Base-by-base conservation (phyloP, 2,797 vertebrate genomes). In the Arvicola amphibius region DNA sequence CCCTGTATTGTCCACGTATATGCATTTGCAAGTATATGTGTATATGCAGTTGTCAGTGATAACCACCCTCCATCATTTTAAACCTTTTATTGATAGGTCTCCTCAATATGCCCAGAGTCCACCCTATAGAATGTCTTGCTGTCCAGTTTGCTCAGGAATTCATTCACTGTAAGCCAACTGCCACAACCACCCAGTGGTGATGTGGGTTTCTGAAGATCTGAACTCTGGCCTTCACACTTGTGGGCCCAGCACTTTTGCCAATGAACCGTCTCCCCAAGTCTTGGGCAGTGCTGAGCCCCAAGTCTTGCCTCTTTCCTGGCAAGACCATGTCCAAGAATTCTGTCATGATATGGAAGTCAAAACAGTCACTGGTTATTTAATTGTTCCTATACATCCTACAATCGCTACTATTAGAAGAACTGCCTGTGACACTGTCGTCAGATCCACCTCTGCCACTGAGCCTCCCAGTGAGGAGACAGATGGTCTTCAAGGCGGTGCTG, bases 221-320 rank as follows among this genome's bases (percentile, higher is more conserved):
- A 73, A 34, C 34, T 37, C 65, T 71, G 46, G 16, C 73, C n/a
- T 67, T 88, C 5, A 56, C 10, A 51, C 83, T 51, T 69, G 40
- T 46, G 61, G 37, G 14, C 37, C 56, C n/a, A 67, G 46, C 21
- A 69, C 43, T 69, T 86, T 12, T 5, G 34, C 84, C 65, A 88
- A n/a, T 14, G 46, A 74, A 32, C 16, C 14, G 13, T 27, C 67
- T 87, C 37, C 48, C 23, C 84, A 53, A 14, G n/a, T n/a, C n/a
- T n/a, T n/a, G n/a, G n/a, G n/a, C n/a, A n/a, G n/a, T 29, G 34
- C 23, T 71, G 65, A 71, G 40, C 34, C 65, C 34, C 4, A 71
- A 53, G 14, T 69, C 17, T 25, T 76, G 17, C 93, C 92, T 94
- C 80, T 95, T 95, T 59, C 37, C 67, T 76, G 77, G 92, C 53